These are phyloP conservation scores for Orestias chungarensis DNA, from an alignment of 2,797 vertebrate genomes.

Conservation along the genomic window DNA sequence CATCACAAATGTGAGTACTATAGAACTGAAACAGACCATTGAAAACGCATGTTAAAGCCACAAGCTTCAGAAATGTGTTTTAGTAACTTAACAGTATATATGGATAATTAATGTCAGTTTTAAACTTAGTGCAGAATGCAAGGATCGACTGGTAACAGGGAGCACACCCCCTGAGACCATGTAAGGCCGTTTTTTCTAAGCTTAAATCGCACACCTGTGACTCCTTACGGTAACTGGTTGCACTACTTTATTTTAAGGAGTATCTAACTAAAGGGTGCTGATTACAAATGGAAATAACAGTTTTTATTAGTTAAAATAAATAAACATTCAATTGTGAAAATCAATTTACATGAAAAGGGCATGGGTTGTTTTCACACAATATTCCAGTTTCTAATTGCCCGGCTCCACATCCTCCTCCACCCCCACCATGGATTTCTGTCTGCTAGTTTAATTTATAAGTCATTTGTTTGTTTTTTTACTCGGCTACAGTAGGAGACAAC, in stretches of 20 bases:
- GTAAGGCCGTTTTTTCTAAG: too few species aligned
- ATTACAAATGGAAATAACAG: background rate
- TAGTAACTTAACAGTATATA: background rate
- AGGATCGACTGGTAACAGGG: too few species aligned
- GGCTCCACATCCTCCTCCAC: background rate
- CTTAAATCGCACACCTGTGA: background rate
- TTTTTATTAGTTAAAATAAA: background rate
- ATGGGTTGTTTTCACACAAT: too few species aligned
- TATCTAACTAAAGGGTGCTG: background rate
- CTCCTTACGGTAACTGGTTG: background rate
- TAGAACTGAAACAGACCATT: background rate
- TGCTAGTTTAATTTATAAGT: slow-evolving; percentile 18
- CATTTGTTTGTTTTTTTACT: slow-evolving; percentile 21
- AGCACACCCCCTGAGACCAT: too few species aligned
- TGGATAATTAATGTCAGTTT: background rate
- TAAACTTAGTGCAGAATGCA: background rate
- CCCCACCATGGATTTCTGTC: slow-evolving; percentile 11
- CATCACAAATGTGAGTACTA: background rate
- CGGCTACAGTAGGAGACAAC: slow-evolving; percentile 38
- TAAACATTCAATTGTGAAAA: background rate
- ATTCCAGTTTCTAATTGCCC: too few species aligned
- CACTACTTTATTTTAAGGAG: background rate
- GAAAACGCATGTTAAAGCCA: background rate
- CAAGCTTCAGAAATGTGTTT: background rate
- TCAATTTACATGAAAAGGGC: too few species aligned